phyloP scores from a whole-genome alignment of 2,888 invertebrate species.

The Aquatica leii region DNA sequence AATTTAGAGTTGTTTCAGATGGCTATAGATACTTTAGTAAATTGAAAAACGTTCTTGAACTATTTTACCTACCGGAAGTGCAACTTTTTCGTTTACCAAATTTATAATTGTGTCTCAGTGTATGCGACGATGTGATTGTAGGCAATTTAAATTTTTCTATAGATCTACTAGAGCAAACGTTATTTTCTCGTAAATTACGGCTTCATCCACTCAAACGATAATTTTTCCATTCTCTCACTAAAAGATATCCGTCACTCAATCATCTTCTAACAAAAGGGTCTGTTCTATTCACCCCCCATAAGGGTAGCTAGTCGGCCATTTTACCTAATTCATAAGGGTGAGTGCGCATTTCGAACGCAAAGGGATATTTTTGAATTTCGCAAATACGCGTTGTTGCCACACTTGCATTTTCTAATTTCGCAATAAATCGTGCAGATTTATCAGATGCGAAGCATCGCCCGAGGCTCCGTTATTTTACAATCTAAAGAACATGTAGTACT shows the following conservation, averaged over 20 bases:
- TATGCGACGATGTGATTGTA: no score
- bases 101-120: no score
- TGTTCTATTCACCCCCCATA: constrained; percentile 10
- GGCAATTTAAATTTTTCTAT: no score
- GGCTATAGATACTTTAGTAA: no score
- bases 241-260: constrained; percentile 32
- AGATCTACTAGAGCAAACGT: no score
- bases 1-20: no score
- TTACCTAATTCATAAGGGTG: constrained; percentile 21
- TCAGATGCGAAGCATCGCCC: constrained; percentile 22
- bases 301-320: constrained; percentile 25
- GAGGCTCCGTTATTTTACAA: constrained; percentile 20
- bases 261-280: constrained; percentile 35
- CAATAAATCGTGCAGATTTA: constrained; percentile 16
- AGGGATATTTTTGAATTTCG: constrained; percentile 4
- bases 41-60: no score
- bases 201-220: constrained; percentile 18
- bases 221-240: constrained; percentile 29
- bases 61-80: no score
- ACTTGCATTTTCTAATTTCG: no score
- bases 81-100: no score
- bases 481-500: constrained; percentile 11
- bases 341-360: constrained; percentile 10
- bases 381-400: no score
- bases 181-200: no score